Base-by-base conservation (phyloP, 2,113 vertebrate genomes). In the Pteropus alecto region DNA sequence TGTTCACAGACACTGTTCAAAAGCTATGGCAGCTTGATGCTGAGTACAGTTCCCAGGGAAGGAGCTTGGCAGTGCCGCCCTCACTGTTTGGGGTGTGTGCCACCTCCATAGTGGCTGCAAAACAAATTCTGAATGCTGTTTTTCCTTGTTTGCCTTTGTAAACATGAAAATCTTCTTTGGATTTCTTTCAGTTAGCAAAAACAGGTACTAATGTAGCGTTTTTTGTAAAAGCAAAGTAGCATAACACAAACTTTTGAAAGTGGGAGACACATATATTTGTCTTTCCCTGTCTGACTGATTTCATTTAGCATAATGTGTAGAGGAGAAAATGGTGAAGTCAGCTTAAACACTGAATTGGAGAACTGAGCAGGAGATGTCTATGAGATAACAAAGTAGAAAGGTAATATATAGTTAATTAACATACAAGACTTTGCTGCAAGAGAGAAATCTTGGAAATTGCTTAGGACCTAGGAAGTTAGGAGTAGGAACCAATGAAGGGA, bases 291-390 rank as follows among this genome's bases (percentile, higher is more conserved):
- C 11, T 35, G 74, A 54, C 30, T 77, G 12, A 77, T 56, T 56
- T 78, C 48, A 35, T 21, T 78, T 33, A 78, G 76, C 30, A 24
- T 54, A 54, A 78, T 56, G 33, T 38, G 13, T 4, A 18, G 4
- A 38, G 13, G 6, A 68, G 28, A 56, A 86, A 33, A 61, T 0
- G 24, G 24, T 3, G 43, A 74, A 22, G 46, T 93, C 38, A 30
- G 7, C 33, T 41, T 87, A 67, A 63, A 14, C 30, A 21, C n/a
- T 15, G 63, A 77, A 11, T 33, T 73, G 67, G 43, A 82, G 22
- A n/a, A 35, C 11, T 26, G 5, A 67, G 6, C 1, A 10, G 41
- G 33, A 79, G 28, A 30, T 48, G 12, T 18, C 3, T 1, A 0
- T 6, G 43, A 33, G 24, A 30, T 14, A 21, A 3, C 11, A 26